phyloP scores from a whole-genome alignment of 2,797 vertebrate species.

The Tiaroga cobitis region DNA sequence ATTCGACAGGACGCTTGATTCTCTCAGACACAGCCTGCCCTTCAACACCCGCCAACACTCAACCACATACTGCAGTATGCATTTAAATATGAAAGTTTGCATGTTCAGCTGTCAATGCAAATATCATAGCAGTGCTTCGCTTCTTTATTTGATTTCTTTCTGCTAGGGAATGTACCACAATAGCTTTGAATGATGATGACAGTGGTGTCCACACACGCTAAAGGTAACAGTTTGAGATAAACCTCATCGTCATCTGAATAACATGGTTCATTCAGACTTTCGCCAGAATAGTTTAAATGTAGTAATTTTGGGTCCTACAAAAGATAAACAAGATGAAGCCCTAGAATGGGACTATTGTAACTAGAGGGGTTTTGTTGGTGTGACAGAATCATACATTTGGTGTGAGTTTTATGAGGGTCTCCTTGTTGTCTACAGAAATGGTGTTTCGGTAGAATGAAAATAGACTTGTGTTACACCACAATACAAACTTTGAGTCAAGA shows the following conservation, averaged over 20 bases:
- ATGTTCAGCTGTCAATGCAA: slow-evolving; percentile 73
- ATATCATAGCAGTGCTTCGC: slow-evolving; percentile 63
- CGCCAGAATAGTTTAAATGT: slow-evolving; percentile 47
- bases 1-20: slow-evolving; percentile 21
- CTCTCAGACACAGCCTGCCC: slow-evolving; percentile 21
- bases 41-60: slow-evolving; percentile 22
- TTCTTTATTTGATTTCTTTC: slow-evolving; percentile 8
- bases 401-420: slow-evolving; percentile 26
- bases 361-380: slow-evolving; percentile 39
- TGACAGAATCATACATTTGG: slow-evolving; percentile 45
- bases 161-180: slow-evolving; percentile 18
- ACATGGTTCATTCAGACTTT: slow-evolving; percentile 30
- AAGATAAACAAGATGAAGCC: slow-evolving; percentile 22
- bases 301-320: slow-evolving; percentile 40
- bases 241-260: slow-evolving; percentile 45
- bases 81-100: slow-evolving; percentile 71
- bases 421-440: slow-evolving; percentile 28
- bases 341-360: slow-evolving; percentile 21
- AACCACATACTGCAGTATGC: slow-evolving; percentile 57
- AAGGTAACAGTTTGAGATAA: slow-evolving; percentile 46
- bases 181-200: slow-evolving; percentile 33
- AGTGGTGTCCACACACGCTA: slow-evolving; percentile 13
- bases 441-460: slow-evolving; percentile 17
- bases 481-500: slow-evolving; percentile 19
- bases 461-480: slow-evolving; percentile 23